Evolutionary conservation across 2,888 invertebrate species (phyloP), one percentile per base, ranked within the genome.

Genomic region (Ochropleura plecta): DNA sequence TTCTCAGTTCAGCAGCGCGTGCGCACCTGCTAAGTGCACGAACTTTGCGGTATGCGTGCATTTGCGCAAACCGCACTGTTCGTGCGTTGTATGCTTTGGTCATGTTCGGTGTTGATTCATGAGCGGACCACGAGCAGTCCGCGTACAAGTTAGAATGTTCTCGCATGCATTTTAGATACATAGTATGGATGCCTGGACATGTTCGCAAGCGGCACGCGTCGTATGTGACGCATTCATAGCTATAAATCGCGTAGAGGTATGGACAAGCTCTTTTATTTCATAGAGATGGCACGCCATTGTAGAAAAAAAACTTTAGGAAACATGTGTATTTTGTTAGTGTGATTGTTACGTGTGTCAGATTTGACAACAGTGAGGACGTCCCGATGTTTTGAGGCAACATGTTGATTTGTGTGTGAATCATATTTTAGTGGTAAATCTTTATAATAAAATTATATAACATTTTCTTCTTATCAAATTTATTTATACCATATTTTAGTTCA

Each of bases 401-500:
- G 12, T 16, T 40, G 0, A 57, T 30, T 0, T 16, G 14, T 30
- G n/a, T n/a, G n/a, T n/a, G n/a, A n/a, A n/a, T 30, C 1, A 48
- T n/a, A 62, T 16, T n/a, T 10, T n/a, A 30, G 46, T 64, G 9
- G 4, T 18, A 46, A 46, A 30, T 30, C 0, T 1, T 48, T 46
- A 14, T 20, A 18, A 20, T 57, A 0, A 73, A 74, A 74, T 42
- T 18, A 63, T 55, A 51, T 74, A 62, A 68, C 55, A 42, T n/a
- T 46, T 49, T 57, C 73, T 75, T 46, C 18, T 53, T 65, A 53
- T 20, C 16, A 65, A 75, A 78, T 85, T 79, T 65, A 73, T 88
- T 88, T 80, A 83, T 82, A 83, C 59, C 76, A 83, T 70, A 76
- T 62, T 60, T 69, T 70, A 67, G 42, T 60, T 76, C 81, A 78